These are phyloP conservation scores for Coregonus ussuriensis DNA, from an alignment of 2,797 vertebrate genomes.

Conservation along the genomic window DNA sequence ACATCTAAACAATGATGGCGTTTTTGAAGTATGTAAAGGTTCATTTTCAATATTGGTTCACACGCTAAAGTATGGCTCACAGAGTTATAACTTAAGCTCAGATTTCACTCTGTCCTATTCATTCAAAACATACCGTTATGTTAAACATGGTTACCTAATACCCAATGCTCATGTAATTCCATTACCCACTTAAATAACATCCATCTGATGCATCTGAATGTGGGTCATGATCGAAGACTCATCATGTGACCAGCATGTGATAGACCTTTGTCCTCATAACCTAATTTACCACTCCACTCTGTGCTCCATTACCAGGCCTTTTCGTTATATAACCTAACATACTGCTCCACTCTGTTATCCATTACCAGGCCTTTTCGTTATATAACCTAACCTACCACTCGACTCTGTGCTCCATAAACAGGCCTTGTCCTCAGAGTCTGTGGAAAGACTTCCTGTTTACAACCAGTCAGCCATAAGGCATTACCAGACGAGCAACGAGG, in stretches of 20 bases:
- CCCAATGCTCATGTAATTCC: neutral
- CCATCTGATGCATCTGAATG: neutral
- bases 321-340: neutral
- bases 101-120: neutral
- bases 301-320: neutral
- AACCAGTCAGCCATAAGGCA: constrained; percentile 93
- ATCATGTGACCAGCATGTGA: neutral
- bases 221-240: neutral
- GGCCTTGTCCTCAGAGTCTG: constrained; percentile 93
- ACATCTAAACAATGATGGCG: neutral
- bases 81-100: neutral
- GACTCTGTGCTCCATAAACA: constrained; percentile 51
- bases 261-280: neutral
- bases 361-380: constrained; percentile 86
- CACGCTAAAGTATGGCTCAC: neutral
- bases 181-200: neutral
- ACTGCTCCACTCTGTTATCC: constrained; percentile 8
- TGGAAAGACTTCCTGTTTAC: constrained; percentile 96
- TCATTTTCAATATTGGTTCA: neutral
- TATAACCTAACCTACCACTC: too few relatives aligned
- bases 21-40: neutral
- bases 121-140: neutral
- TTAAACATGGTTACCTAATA: neutral
- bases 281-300: neutral
- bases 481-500: constrained; percentile 86